Conservation (phyloP, 2,113 vertebrate genomes). For the Centrocercus urophasianus region DNA sequence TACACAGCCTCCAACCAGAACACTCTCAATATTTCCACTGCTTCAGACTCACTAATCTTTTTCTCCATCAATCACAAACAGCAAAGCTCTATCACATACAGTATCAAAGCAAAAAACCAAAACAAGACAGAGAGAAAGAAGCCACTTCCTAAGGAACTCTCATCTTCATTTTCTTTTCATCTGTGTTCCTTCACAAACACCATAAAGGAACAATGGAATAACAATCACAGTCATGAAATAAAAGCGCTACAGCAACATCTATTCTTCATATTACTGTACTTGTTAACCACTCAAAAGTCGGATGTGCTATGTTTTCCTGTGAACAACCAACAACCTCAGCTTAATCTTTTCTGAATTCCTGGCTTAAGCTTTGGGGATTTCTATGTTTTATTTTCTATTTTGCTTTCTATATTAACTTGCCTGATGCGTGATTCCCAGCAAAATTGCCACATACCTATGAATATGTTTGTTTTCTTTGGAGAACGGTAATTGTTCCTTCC, state of each 20-base stretch:
- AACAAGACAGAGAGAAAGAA: neutral
- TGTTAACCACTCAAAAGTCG: neutral
- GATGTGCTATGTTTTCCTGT: neutral
- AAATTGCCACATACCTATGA: neutral
- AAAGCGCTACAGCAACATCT: neutral
- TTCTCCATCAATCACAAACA: neutral
- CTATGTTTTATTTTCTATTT: neutral
- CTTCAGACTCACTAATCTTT: neutral
- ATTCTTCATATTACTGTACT: neutral
- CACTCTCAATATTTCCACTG: neutral
- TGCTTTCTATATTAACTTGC: neutral
- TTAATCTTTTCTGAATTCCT: neutral
- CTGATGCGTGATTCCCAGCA: neutral
- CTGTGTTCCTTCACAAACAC: neutral
- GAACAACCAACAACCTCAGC: neutral
- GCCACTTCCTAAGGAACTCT: neutral
- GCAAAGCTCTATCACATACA: neutral
- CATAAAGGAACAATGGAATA: neutral
- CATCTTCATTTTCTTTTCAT: slow-evolving; percentile 3
- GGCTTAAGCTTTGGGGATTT: neutral
- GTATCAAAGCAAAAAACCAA: neutral
- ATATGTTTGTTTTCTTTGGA: neutral
- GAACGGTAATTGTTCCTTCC: neutral
- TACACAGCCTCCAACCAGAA: neutral
- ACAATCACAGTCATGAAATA: neutral